Evolutionary conservation across 2,888 invertebrate species (phyloP).

Genomic region (Dryobota labecula): DNA sequence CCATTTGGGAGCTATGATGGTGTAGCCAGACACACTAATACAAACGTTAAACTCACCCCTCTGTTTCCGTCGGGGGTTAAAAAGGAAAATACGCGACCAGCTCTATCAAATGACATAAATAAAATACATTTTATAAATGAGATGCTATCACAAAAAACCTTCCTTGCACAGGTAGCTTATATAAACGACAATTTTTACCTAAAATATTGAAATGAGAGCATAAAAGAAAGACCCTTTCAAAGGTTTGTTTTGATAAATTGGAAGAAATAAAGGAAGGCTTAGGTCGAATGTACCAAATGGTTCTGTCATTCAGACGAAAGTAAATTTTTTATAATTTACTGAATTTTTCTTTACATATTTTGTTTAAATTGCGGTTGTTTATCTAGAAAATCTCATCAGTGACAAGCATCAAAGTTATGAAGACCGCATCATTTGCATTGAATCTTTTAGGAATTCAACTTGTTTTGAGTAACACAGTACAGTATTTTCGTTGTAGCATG

Average conservation of each 20-base stretch:
- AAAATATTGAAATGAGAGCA: slow-evolving; percentile 66
- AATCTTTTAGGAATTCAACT: no score
- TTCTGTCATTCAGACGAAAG: slow-evolving; percentile 67
- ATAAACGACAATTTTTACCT: slow-evolving; percentile 59
- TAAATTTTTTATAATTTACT: slow-evolving; percentile 68
- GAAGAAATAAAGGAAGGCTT: slow-evolving; percentile 71
- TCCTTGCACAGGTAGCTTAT: slow-evolving; percentile 45
- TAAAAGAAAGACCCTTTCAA: slow-evolving; percentile 67
- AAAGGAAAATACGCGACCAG: background rate
- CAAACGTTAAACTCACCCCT: no score
- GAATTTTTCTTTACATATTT: slow-evolving; percentile 40
- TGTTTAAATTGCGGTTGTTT: slow-evolving; percentile 39
- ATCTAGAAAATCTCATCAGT: slow-evolving; percentile 19
- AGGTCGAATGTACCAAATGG: slow-evolving; percentile 70
- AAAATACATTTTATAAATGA: slow-evolving; percentile 16
- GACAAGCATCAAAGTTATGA: slow-evolving; percentile 6
- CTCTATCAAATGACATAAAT: background rate
- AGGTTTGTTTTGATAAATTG: slow-evolving; percentile 77
- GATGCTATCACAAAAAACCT: slow-evolving; percentile 7
- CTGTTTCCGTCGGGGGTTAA: no score
- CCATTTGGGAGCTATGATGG: no score
- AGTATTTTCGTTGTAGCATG: no score
- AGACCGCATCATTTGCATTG: slow-evolving; percentile 1
- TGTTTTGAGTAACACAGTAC: no score
- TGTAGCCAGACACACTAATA: no score